A percentile compares a stretch with the other conserved stretches of the same genome.
Conservation (phyloP, 2,888 invertebrate species). For the Thecocarcelia acutangulata region DNA sequence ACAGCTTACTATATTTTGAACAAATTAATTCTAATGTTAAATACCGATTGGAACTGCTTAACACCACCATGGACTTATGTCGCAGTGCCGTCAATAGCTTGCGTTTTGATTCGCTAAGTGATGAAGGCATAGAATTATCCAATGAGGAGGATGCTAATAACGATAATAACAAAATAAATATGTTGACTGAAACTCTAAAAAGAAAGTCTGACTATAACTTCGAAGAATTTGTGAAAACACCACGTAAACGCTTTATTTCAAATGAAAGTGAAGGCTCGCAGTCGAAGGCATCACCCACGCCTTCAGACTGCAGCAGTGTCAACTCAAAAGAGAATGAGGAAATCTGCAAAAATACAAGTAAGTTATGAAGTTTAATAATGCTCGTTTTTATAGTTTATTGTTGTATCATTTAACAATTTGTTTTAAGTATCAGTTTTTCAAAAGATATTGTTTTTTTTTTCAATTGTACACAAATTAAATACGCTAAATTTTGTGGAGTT, state of each 20-base stretch:
- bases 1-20: slow-evolving; percentile 73
- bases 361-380: slow-evolving; percentile 35
- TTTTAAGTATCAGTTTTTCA: slow-evolving; percentile 27
- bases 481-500: background rate
- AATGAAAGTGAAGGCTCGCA: slow-evolving; percentile 61
- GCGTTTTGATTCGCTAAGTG: slow-evolving; percentile 63
- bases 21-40: slow-evolving; percentile 70
- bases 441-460: background rate
- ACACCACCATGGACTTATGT: slow-evolving; percentile 72
- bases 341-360: slow-evolving; percentile 71
- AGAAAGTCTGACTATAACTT: slow-evolving; percentile 40
- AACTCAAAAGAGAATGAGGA: slow-evolving; percentile 80
- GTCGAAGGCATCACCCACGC: slow-evolving; percentile 78
- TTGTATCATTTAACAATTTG: background rate
- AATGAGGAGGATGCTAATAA: slow-evolving; percentile 54
- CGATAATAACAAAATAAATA: slow-evolving; percentile 31
- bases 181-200: slow-evolving; percentile 50
- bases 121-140: slow-evolving; percentile 55
- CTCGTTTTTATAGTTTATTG: background rate
- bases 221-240: slow-evolving; percentile 59
- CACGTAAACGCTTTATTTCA: slow-evolving; percentile 58
- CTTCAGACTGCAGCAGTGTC: slow-evolving; percentile 79
- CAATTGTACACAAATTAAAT: background rate
- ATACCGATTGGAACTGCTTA: slow-evolving; percentile 72
- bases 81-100: slow-evolving; percentile 71